A percentile compares a stretch with the other conserved stretches of the same genome.
phyloP scores from a whole-genome alignment of 2,113 vertebrate species.

The Eclectus roratus region DNA sequence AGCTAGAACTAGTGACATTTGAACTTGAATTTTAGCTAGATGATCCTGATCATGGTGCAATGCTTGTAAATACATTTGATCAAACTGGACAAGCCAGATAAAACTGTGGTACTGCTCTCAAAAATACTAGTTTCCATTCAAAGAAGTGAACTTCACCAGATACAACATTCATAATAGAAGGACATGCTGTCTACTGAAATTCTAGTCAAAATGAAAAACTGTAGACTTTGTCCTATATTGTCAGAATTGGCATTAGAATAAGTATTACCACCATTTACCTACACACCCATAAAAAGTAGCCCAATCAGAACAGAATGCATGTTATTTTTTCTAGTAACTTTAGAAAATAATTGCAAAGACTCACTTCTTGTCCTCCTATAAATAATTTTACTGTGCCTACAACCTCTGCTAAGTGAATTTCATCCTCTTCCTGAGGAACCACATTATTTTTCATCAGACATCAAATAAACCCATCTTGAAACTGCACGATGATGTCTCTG shows the following conservation, averaged over 20 bases:
- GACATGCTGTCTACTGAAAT: neutral
- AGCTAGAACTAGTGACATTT: neutral
- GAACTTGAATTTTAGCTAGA: neutral
- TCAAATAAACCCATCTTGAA: neutral
- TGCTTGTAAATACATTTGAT: neutral
- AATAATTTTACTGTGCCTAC: neutral
- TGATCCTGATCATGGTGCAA: neutral
- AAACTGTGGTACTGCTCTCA: neutral
- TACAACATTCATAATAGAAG: neutral
- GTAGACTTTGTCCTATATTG: neutral
- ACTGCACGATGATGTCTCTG: neutral
- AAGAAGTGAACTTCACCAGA: neutral
- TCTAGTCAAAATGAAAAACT: neutral
- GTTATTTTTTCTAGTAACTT: neutral
- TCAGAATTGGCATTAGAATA: neutral
- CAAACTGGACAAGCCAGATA: neutral
- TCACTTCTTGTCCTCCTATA: neutral
- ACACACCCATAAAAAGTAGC: neutral
- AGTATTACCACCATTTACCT: neutral
- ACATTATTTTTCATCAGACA: neutral
- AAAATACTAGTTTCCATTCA: neutral
- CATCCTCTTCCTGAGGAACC: neutral
- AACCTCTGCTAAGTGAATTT: neutral
- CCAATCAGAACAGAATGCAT: neutral
- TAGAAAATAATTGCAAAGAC: neutral